A percentile compares a stretch with the other conserved stretches of the same genome.
phyloP scores from a whole-genome alignment of 2,797 vertebrate genomes.

The Octomys mimax region DNA sequence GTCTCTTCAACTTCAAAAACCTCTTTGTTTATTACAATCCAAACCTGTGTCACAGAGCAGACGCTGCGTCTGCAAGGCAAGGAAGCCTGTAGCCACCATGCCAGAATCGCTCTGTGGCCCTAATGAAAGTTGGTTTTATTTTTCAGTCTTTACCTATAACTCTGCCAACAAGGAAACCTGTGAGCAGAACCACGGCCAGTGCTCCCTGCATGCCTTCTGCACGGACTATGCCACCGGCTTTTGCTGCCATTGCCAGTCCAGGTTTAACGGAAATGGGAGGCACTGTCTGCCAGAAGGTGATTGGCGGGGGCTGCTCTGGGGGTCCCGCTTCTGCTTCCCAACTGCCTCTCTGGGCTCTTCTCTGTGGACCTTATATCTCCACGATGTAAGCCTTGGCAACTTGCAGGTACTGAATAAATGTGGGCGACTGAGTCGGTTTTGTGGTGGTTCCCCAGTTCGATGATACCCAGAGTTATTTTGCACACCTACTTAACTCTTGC shows the following conservation, averaged over 20 bases:
- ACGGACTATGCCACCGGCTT: conserved; percentile 93
- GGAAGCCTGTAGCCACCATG: neutral
- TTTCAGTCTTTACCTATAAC: conserved; percentile 90
- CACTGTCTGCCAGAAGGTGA: conserved; percentile 96
- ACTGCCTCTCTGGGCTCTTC: neutral
- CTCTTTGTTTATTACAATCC: conserved; percentile 36
- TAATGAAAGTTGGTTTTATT: conserved; percentile 5
- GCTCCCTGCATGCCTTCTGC: conserved; percentile 94
- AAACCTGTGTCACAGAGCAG: neutral
- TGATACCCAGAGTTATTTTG: neutral
- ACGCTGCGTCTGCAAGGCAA: rapidly evolving
- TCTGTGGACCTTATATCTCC: neutral
- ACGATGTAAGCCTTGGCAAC: neutral
- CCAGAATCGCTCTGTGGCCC: neutral
- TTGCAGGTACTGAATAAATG: neutral
- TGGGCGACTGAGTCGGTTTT: neutral
- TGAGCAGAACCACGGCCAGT: conserved; percentile 90
- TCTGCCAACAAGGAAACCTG: conserved; percentile 89
- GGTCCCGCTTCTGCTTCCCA: neutral
- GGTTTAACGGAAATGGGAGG: conserved; percentile 95
- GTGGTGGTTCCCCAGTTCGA: neutral
- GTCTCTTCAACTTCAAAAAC: neutral
- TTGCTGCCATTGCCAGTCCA: conserved; percentile 95
- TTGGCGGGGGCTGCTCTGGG: rapidly evolving
- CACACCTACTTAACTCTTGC: neutral